phyloP scores from a whole-genome alignment of 2,113 vertebrate species.

The Cephalopterus ornatus region DNA sequence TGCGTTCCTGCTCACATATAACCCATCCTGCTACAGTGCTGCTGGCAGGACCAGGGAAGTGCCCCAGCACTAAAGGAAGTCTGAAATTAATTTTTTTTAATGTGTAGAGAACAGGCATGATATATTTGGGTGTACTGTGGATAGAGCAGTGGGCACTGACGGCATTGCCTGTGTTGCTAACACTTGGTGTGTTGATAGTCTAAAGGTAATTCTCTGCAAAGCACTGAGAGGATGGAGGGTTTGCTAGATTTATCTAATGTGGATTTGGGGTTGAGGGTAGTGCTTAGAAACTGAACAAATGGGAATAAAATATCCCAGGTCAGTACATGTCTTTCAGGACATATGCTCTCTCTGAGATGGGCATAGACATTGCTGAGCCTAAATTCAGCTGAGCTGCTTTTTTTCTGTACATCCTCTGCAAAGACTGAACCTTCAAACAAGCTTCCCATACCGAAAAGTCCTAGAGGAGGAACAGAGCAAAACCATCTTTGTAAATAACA shows the following conservation, averaged over 20 bases:
- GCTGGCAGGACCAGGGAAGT: neutral
- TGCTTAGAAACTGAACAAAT: neutral
- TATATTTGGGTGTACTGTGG: neutral
- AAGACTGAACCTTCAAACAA: conserved; percentile 27
- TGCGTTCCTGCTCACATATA: rapidly evolving
- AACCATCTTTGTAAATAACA: neutral
- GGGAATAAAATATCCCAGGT: neutral
- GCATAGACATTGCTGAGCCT: neutral
- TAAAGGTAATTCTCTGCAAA: neutral
- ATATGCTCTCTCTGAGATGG: neutral
- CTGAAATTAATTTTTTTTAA: neutral
- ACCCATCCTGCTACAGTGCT: neutral
- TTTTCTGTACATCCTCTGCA: conserved; percentile 11
- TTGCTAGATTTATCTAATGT: neutral
- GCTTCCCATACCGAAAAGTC: conserved; percentile 9
- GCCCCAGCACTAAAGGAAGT: neutral
- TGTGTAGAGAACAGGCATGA: neutral
- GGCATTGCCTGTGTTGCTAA: neutral
- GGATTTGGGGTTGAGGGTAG: neutral
- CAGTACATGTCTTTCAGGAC: neutral
- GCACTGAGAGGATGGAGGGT: neutral
- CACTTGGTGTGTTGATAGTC: neutral
- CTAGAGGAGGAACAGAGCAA: neutral
- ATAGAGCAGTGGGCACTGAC: neutral
- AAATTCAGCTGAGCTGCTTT: neutral